Evolutionary conservation across 1,140 invertebrate genomes (phyloP), one percentile per base, ranked within the genome.

Genomic region (Dendrolimus kikuchii): DNA sequence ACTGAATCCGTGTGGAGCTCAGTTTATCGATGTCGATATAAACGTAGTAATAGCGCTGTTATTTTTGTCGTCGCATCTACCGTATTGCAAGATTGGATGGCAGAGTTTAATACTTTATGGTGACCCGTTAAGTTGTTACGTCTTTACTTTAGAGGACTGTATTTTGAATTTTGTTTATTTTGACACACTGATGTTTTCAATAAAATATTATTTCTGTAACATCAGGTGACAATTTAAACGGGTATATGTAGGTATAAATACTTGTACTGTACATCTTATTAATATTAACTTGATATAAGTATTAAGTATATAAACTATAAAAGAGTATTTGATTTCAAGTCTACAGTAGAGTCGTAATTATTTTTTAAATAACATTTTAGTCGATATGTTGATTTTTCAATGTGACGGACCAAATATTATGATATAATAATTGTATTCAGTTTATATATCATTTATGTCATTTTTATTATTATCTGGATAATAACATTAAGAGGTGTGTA

Each of bases 21-120:
- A 55, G 46, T 76, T 78, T 81, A 76, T 81, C 76, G 76, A 81
- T 80, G 68, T 81, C 76, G 77, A 82, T 81, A 74, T 67, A 74
- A 81, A 76, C 59, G 49, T 42, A 55, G 63, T 68, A 69, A 78
- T 71, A 59, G 68, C 57, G 58, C 57, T 59, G 59, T 65, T 74
- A 71, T 77, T 72, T 74, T 76, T 68, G 63, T 68, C 41, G 59
- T 68, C 55, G 53, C 51, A 45, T 51, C 42, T 57, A 52, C 42
- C 40, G 53, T 63, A 59, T 59, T 61, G 45, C 53, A 55, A 44
- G 57, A 74, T 72, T 72, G 68, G 63, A 69, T 71, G 49, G 57
- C 48, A 6, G 55, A 47, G n/a, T 66, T 65, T 64, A 62, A 71
- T 69, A 60, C 59, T 66, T 64, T 77, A 66, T 49, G 48, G 58